Percentiles rank a stretch among this genome's conserved stretches.
Evolutionary conservation across 2,888 invertebrate genomes (phyloP).

Genomic region (Odontomyia ornata): DNA sequence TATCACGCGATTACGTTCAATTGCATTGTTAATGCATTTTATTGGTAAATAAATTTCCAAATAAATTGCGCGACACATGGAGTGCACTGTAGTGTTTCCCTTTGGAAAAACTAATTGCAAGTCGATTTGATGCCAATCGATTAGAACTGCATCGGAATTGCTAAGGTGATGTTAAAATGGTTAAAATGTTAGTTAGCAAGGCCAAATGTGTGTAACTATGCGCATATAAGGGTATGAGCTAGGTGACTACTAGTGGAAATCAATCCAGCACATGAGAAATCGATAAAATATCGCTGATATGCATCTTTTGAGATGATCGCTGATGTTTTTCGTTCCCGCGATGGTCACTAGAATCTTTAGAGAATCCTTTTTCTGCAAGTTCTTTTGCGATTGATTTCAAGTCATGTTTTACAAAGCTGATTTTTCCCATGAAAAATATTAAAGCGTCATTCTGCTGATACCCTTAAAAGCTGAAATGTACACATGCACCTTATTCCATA

Average conservation of each 20-base stretch:
- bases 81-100: not conserved
- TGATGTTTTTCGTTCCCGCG: too few relatives aligned
- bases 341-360: too few relatives aligned
- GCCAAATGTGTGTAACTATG: not conserved
- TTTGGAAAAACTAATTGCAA: conserved; percentile 13
- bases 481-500: too few relatives aligned
- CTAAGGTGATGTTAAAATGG: not conserved
- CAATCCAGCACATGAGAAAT: not conserved
- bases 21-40: conserved; percentile 10
- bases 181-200: not conserved
- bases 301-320: too few relatives aligned
- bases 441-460: too few relatives aligned
- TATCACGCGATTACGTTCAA: not conserved
- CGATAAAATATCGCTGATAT: too few relatives aligned
- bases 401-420: too few relatives aligned
- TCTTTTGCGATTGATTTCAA: too few relatives aligned
- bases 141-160: conserved; percentile 1
- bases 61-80: not conserved
- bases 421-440: too few relatives aligned
- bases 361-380: not conserved
- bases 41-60: not conserved
- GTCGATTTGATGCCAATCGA: not conserved
- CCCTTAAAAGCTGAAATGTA: too few relatives aligned
- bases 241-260: not conserved
- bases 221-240: not conserved